These are phyloP conservation scores for Sarcophaga carnaria DNA, from an alignment of 2,888 invertebrate genomes.

Conservation along the genomic window DNA sequence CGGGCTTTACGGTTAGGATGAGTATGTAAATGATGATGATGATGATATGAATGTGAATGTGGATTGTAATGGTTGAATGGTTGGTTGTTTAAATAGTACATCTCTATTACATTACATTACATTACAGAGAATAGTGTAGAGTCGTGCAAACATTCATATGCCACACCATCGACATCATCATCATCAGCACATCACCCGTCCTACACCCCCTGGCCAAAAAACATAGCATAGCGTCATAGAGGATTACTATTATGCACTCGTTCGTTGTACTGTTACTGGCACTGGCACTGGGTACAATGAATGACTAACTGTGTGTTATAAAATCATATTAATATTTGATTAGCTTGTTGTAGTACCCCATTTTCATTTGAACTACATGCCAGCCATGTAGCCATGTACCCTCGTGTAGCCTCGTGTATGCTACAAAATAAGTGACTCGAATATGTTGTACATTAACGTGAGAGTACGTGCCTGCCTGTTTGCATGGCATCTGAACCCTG, in stretches of 20 bases:
- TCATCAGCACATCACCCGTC: too few species aligned
- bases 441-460: conserved; percentile 59
- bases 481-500: conserved; percentile 15
- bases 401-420: too few species aligned
- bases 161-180: too few species aligned
- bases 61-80: background rate
- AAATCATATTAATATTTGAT: conserved; percentile 70
- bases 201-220: too few species aligned
- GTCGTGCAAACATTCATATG: too few species aligned
- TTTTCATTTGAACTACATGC: conserved; percentile 65
- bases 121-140: too few species aligned
- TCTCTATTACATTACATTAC: too few species aligned
- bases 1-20: too few species aligned
- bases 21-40: too few species aligned
- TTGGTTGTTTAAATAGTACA: conserved; percentile 1
- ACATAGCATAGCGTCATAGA: conserved; percentile 6
- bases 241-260: conserved; percentile 18
- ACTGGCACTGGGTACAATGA: background rate
- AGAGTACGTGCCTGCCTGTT: background rate
- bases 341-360: conserved; percentile 57
- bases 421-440: conserved; percentile 63
- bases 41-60: background rate
- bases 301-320: conserved; percentile 65
- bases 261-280: conserved; percentile 1
- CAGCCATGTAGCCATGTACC: background rate